Evolutionary conservation across 1,140 invertebrate species (phyloP).

Genomic region (Heliconius hermathena): DNA sequence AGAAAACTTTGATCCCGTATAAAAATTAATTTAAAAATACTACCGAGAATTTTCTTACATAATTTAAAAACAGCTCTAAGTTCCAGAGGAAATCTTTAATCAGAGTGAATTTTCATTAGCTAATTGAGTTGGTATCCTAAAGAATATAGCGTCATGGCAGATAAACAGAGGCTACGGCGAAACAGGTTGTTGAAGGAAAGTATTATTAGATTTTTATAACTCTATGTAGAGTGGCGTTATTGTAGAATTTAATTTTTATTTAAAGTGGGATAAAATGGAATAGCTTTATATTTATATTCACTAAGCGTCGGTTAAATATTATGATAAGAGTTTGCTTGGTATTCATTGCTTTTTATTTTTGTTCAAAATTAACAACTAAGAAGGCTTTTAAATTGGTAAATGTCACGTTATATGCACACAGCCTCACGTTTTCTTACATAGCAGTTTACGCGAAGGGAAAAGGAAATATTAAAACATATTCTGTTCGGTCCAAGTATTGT

Average conservation of each 20-base stretch:
- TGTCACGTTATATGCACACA: no score
- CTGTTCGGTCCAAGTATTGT: no score
- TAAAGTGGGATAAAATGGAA: neutral
- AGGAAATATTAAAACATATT: no score
- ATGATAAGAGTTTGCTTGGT: neutral
- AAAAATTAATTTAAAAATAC: slow-evolving; percentile 27
- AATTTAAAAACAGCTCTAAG: slow-evolving; percentile 40
- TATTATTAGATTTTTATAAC: neutral
- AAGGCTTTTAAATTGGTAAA: no score
- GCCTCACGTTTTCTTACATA: no score
- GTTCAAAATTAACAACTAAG: no score
- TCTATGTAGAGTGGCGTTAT: neutral
- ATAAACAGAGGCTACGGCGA: slow-evolving; percentile 21
- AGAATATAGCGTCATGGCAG: slow-evolving; percentile 30
- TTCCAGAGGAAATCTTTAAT: slow-evolving; percentile 49
- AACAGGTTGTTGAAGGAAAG: slow-evolving; percentile 13
- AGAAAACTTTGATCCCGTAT: neutral
- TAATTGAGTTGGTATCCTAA: slow-evolving; percentile 60
- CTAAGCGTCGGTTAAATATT: neutral
- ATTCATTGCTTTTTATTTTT: neutral
- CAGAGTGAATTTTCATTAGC: slow-evolving; percentile 67
- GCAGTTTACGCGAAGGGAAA: no score
- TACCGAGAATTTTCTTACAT: slow-evolving; percentile 19
- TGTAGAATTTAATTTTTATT: neutral
- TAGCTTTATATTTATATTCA: neutral